Base-by-base conservation (phyloP, 2,888 invertebrate genomes). In the Mythimna albipuncta region DNA sequence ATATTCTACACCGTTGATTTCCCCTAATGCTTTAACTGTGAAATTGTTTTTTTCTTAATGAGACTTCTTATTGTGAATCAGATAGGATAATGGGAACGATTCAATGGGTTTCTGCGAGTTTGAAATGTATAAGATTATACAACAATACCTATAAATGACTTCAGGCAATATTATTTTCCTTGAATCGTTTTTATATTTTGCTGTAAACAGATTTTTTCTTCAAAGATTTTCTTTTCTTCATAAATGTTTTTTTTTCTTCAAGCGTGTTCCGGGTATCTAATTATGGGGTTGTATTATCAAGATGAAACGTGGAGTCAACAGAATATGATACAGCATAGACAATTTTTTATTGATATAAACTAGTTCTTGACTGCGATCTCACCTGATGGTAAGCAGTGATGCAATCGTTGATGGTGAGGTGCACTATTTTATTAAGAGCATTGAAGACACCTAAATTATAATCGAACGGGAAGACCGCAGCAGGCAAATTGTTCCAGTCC, bases 21-120 rank as follows among this genome's bases (percentile, higher is more conserved):
- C 55, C 69, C 44, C 70, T 70, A 62, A 73, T 62, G 69, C 66
- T 76, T 68, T 69, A 47, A 66, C 11, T 35, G 59, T 26, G 41
- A 73, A 80, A 76, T 64, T 76, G 72, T 73, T 63, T 76, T 75
- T 69, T 71, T 55, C 35, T 10, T 64, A 63, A 68, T 64, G 66
- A 73, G 26, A 73, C 54, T 77, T 50, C 54, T 47, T 62, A 32
- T 67, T 69, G 55, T 59, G 64, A 78, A 59, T 82, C 52, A 44
- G 54, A 79, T 82, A 55, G 64, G 55, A 61, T 35, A 13, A 11
- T 57, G 11, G 21, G 5, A 66, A 50, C 54, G 44, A 55, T 69
- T 66, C 62, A 61, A 79, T 69, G 19, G 63, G 66, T 57, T 59
- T 16, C 65, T 58, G 64, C 35, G 70, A 71, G 71, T 47, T 81